phyloP scores from a whole-genome alignment of 2,113 vertebrate species.

The Aegithalos caudatus region DNA sequence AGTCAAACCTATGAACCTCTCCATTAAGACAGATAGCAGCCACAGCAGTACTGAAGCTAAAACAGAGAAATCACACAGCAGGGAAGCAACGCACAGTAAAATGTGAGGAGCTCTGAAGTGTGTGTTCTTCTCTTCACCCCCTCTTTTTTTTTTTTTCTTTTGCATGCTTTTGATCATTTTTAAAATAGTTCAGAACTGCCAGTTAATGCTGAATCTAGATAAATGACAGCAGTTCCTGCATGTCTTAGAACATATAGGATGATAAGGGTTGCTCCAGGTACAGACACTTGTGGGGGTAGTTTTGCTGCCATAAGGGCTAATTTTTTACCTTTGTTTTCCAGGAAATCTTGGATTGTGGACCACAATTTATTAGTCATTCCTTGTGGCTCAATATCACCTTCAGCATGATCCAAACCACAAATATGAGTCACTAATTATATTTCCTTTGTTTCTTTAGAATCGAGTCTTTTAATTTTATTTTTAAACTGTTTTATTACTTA shows the following conservation, averaged over 20 bases:
- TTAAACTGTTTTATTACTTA: background rate
- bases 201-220: background rate
- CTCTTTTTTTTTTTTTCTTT: background rate
- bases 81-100: conserved; percentile 9
- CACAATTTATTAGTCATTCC: background rate
- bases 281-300: background rate
- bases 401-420: background rate
- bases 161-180: background rate
- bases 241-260: background rate
- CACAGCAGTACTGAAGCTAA: background rate
- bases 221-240: background rate
- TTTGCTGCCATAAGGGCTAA: background rate
- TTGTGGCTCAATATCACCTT: background rate
- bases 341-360: background rate
- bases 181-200: background rate
- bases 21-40: background rate
- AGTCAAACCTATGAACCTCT: background rate
- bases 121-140: background rate
- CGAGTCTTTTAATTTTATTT: background rate
- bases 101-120: background rate
- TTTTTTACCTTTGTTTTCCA: background rate
- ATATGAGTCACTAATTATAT: background rate
- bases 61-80: conserved; percentile 20
- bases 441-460: background rate
- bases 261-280: background rate